Conservation (phyloP, 2,888 invertebrate genomes). For the Drosophila pegasa region DNA sequence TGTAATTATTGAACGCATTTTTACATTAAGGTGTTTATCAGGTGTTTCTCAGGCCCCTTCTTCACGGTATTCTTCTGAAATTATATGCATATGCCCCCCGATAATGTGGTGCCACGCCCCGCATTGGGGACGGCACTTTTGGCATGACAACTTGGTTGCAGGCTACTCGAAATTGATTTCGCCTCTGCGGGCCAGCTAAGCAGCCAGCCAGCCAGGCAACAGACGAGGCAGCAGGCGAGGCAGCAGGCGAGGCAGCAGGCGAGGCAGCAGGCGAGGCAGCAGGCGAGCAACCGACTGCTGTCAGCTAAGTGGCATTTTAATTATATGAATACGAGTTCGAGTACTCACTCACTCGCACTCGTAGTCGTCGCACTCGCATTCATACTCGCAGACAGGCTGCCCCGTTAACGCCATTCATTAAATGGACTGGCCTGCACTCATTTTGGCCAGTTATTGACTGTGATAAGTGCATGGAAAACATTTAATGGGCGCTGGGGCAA, state of each 20-base stretch:
- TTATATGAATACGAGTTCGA: conserved; percentile 49
- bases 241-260: neutral
- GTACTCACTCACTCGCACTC: conserved; percentile 14
- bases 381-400: conserved; percentile 22
- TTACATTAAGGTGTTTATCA: conserved; percentile 66
- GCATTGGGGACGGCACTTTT: conserved; percentile 40
- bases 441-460: conserved; percentile 31
- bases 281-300: conserved; percentile 30
- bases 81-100: conserved; percentile 40
- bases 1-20: conserved; percentile 59
- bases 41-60: conserved; percentile 14
- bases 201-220: too few relatives aligned
- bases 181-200: conserved; percentile 23
- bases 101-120: conserved; percentile 49
- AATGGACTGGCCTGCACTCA: conserved; percentile 35
- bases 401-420: conserved; percentile 55
- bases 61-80: conserved; percentile 32
- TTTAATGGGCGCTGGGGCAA: conserved; percentile 32
- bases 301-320: conserved; percentile 61
- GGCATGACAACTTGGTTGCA: conserved; percentile 63
- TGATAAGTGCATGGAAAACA: conserved; percentile 42
- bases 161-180: conserved; percentile 68
- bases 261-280: neutral
- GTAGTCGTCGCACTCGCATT: neutral
- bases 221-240: neutral